Percentiles rank a stretch among this genome's conserved stretches.
phyloP scores from a whole-genome alignment of 1,140 invertebrate species.

The Drosophila virilis region DNA sequence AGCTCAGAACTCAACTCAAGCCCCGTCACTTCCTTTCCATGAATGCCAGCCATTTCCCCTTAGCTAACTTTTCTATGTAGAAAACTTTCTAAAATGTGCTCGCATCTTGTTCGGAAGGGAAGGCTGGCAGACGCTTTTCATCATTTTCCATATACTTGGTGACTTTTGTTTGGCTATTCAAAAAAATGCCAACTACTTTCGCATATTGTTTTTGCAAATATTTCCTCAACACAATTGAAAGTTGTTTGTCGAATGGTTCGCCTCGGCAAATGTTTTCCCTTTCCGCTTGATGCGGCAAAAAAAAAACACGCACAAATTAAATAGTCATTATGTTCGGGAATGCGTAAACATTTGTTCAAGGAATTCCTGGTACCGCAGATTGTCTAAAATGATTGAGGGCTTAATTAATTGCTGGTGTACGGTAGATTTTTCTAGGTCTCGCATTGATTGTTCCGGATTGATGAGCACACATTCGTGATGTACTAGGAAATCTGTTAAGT shows the following conservation, averaged over 20 bases:
- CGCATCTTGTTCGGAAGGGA: neutral
- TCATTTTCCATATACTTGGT: neutral
- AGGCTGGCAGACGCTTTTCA: neutral
- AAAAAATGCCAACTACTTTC: conserved; percentile 46
- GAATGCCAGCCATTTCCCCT: conserved; percentile 57
- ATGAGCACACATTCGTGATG: neutral
- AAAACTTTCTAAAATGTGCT: conserved; percentile 56
- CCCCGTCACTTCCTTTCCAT: conserved; percentile 67
- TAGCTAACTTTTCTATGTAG: conserved; percentile 53
- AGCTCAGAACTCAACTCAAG: neutral
- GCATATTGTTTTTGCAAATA: conserved; percentile 10
- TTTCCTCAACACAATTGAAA: neutral
- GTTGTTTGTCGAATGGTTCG: neutral
- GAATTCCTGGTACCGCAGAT: too few relatives aligned
- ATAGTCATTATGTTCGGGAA: too few relatives aligned
- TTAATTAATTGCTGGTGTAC: too few relatives aligned
- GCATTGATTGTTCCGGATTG: neutral
- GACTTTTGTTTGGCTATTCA: conserved; percentile 34
- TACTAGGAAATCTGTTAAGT: neutral
- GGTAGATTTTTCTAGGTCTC: too few relatives aligned
- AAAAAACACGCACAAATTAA: too few relatives aligned
- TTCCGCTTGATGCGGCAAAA: too few relatives aligned
- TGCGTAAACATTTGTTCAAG: too few relatives aligned
- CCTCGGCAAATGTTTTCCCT: too few relatives aligned
- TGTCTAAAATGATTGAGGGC: too few relatives aligned